Percentiles rank a stretch among this genome's conserved stretches.
These are phyloP conservation scores for Amphimallon solstitiale DNA, from an alignment of 2,888 invertebrate genomes.

Conservation along the genomic window DNA sequence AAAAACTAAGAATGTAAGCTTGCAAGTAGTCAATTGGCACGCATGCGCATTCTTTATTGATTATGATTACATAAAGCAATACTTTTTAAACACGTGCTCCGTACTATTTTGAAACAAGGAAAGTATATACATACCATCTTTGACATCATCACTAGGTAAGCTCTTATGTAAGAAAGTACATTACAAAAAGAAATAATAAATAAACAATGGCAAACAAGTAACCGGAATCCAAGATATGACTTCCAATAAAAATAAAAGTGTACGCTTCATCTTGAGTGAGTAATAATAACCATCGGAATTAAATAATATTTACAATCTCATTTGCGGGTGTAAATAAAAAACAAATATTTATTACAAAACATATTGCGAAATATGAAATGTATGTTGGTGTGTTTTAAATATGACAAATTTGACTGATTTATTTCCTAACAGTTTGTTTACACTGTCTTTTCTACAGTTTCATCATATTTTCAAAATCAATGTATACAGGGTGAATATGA, in stretches of 20 bases:
- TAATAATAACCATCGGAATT: neutral
- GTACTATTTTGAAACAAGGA: neutral
- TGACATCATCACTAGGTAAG: neutral
- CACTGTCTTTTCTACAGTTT: too few species aligned
- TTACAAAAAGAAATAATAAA: neutral
- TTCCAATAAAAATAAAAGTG: too few species aligned
- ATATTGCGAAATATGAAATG: neutral
- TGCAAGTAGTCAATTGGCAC: slow-evolving; percentile 14
- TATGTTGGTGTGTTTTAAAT: too few species aligned
- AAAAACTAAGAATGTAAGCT: slow-evolving; percentile 6
- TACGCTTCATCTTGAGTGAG: neutral
- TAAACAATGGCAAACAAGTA: neutral
- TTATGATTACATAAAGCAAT: slow-evolving; percentile 35
- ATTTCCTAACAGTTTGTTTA: too few species aligned
- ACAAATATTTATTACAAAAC: slow-evolving; percentile 7
- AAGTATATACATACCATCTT: slow-evolving; percentile 1
- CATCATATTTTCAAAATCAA: too few species aligned
- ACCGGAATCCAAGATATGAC: too few species aligned
- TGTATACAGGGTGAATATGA: too few species aligned
- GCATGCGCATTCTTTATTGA: slow-evolving; percentile 36
- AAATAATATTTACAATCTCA: neutral
- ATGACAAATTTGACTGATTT: too few species aligned
- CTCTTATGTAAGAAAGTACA: neutral
- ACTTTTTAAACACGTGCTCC: slow-evolving; percentile 27
- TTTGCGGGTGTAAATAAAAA: slow-evolving; percentile 4